A percentile compares a stretch with the other conserved stretches of the same genome.
These are phyloP conservation scores for Seriola aureovittata DNA, from an alignment of 2,113 vertebrate genomes.

Conservation along the genomic window DNA sequence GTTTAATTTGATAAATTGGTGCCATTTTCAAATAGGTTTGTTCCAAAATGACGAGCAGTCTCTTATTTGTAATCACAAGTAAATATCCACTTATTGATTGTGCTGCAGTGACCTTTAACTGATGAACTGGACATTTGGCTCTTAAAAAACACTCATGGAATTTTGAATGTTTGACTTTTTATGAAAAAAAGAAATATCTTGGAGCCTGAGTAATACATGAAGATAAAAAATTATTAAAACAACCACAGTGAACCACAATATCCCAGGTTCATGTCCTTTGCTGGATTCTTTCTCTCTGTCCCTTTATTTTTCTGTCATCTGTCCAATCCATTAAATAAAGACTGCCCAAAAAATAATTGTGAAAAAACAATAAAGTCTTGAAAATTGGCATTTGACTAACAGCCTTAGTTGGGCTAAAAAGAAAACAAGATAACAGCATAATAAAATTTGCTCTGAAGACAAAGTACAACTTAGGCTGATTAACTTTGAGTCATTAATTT, in stretches of 20 bases:
- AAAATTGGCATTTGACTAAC: not conserved
- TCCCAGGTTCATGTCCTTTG: no score
- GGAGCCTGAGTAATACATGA: not conserved
- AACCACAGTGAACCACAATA: not conserved
- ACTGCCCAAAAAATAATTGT: not conserved
- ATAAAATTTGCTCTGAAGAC: not conserved
- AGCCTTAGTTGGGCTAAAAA: not conserved
- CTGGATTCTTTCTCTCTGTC: not conserved
- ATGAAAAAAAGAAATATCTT: not conserved
- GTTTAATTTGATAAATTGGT: not conserved
- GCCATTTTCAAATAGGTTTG: conserved; percentile 15
- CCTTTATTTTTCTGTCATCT: not conserved
- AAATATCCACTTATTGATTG: conserved; percentile 25
- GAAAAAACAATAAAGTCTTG: not conserved
- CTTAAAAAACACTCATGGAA: not conserved
- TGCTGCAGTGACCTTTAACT: conserved; percentile 17
- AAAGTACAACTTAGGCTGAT: not conserved
- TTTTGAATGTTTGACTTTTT: no score
- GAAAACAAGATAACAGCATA: not conserved
- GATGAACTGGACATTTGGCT: not conserved
- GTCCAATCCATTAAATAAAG: not conserved
- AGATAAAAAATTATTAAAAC: not conserved
- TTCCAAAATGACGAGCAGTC: conserved; percentile 12
- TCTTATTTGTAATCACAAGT: not conserved
- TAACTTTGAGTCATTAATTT: not conserved